A percentile compares a stretch with the other conserved stretches of the same genome.
phyloP scores from a whole-genome alignment of 2,888 invertebrate species.

The Heteropelma amictum region DNA sequence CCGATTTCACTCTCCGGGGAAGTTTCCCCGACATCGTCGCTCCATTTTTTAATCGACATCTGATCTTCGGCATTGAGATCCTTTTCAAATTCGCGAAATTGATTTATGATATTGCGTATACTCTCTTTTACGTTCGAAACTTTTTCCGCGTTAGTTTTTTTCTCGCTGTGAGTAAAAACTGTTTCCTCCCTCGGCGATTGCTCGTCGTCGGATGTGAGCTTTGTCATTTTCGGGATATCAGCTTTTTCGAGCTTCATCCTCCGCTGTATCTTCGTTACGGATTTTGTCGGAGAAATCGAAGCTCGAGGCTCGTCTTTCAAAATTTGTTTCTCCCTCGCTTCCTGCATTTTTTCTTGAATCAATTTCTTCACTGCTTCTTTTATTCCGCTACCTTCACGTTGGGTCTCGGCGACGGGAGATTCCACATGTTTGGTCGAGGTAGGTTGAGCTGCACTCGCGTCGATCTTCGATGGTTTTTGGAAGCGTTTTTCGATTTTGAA shows the following conservation, averaged over 20 bases:
- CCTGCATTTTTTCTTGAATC: slow-evolving; percentile 56
- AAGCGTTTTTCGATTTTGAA: slow-evolving; percentile 5
- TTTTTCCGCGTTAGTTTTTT: slow-evolving; percentile 54
- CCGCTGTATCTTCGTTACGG: slow-evolving; percentile 55
- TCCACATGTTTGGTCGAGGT: not conserved
- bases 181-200: slow-evolving; percentile 7
- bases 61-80: slow-evolving; percentile 67
- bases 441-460: not conserved
- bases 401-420: slow-evolving; percentile 5
- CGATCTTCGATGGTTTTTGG: slow-evolving; percentile 29
- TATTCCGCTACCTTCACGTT: slow-evolving; percentile 43
- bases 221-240: slow-evolving; percentile 60
- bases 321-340: slow-evolving; percentile 33
- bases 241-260: slow-evolving; percentile 56
- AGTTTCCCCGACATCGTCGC: slow-evolving; percentile 50
- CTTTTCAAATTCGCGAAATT: slow-evolving; percentile 74
- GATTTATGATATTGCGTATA: slow-evolving; percentile 74
- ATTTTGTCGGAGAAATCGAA: slow-evolving; percentile 28
- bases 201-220: slow-evolving; percentile 1
- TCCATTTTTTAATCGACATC: slow-evolving; percentile 54
- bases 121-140: slow-evolving; percentile 68
- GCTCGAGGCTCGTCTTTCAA: slow-evolving; percentile 15
- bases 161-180: slow-evolving; percentile 51
- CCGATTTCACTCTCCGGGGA: slow-evolving; percentile 48
- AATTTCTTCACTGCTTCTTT: slow-evolving; percentile 48